Evolutionary conservation across 2,888 invertebrate species (phyloP).

Genomic region (Philaethria dido): DNA sequence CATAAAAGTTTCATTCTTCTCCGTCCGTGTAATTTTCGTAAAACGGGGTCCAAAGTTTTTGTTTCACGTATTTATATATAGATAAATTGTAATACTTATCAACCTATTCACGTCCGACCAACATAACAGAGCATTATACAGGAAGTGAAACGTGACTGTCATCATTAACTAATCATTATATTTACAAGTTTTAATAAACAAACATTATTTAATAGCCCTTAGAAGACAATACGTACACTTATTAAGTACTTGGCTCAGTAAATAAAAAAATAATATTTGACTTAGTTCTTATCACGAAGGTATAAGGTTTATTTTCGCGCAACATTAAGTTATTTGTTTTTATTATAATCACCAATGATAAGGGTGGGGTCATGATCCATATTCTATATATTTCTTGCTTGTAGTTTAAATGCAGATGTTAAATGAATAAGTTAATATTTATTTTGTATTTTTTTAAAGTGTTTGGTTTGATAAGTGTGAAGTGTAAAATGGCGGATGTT

Average conservation of each 20-base stretch:
- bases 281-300: background rate
- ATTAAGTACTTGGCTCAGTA: slow-evolving; percentile 7
- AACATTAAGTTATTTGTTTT: slow-evolving; percentile 35
- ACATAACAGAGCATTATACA: no score
- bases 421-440: slow-evolving; percentile 9
- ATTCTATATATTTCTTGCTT: slow-evolving; percentile 19
- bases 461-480: slow-evolving; percentile 14
- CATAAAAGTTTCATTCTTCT: no score
- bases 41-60: no score
- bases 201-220: slow-evolving; percentile 21
- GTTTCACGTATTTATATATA: no score
- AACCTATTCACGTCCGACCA: no score
- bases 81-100: no score
- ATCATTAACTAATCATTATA: slow-evolving; percentile 8
- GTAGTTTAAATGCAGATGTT: slow-evolving; percentile 13
- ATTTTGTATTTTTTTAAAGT: background rate
- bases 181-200: slow-evolving; percentile 1
- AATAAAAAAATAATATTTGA: background rate
- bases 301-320: slow-evolving; percentile 21
- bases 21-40: no score
- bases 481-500: slow-evolving; percentile 57
- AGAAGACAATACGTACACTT: slow-evolving; percentile 19
- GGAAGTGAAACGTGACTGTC: background rate
- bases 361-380: slow-evolving; percentile 41
- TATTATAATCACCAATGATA: slow-evolving; percentile 41